Evolutionary conservation across 2,888 invertebrate genomes (phyloP), one percentile per base, ranked within the genome.

Genomic region (Leptopilina myrica): DNA sequence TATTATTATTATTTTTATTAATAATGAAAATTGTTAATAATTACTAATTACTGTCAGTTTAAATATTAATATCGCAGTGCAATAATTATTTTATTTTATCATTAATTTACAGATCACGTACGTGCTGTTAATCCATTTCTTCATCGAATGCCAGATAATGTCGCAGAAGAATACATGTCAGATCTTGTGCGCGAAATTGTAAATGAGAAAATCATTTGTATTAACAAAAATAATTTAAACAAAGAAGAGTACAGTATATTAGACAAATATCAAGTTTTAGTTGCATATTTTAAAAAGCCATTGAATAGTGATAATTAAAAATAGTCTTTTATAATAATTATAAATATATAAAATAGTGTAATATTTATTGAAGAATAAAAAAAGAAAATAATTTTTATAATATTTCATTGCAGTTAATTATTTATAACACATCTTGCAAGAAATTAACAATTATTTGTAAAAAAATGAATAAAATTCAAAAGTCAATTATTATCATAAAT

Each of bases 51-150:
- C 33, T 33, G 33, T 33, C 33, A 33, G 4, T 33, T 33, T 33
- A 33, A 33, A 2, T 33, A 33, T 33, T 33, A 33, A 33, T 33
- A 33, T 33, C 33, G 33, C 33, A 33, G 3, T 33, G 33, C 2
- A 33, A 33, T 33, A 33, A 49, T 49, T 11, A 56, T 33, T 40
- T 40, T 65, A 53, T 78, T 12, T 56, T 33, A 56, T 64, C 12
- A 56, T 62, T 43, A 12, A 15, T 67, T 64, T 66, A 43, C 43
- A 95, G 95, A 94, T 86, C 94, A 95, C 65, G 93, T 95, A 0
- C 92, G 93, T 81, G 95, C 96, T 0, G 94, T 96, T 5, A 95
- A 95, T 88, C 96, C 96, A 0, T 96, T 96, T 87, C 88, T 95
- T 78, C 92, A 93, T 7, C 92, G 94, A 67, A 94, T 96, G 75